A percentile compares a stretch with the other conserved stretches of the same genome.
phyloP scores from a whole-genome alignment of 2,888 invertebrate species.

The Diadegma fenestrale region DNA sequence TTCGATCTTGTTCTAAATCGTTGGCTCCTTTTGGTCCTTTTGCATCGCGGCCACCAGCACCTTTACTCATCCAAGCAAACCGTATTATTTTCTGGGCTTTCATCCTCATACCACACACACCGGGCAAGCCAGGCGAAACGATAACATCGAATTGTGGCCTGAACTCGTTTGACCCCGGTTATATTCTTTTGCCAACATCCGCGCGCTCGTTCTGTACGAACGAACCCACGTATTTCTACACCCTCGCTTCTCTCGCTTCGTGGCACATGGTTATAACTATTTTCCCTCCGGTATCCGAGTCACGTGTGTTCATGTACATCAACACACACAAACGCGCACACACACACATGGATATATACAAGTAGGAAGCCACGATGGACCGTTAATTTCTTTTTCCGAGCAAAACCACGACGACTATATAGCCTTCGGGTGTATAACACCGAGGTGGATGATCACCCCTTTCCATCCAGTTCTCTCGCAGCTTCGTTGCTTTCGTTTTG shows the following conservation, averaged over 20 bases:
- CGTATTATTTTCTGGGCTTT: constrained; percentile 21
- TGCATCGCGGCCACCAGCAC: constrained; percentile 39
- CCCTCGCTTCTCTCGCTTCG: constrained; percentile 28
- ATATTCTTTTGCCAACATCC: constrained; percentile 59
- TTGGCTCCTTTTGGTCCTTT: constrained; percentile 38
- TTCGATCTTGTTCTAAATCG: constrained; percentile 3
- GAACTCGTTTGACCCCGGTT: constrained; percentile 61
- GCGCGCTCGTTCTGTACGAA: constrained; percentile 22
- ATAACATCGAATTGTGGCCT: constrained; percentile 65
- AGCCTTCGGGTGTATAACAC: constrained; percentile 37
- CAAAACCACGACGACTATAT: constrained; percentile 51
- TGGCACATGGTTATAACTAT: constrained; percentile 60
- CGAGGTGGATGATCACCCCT: constrained; percentile 49
- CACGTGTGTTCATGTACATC: neutral
- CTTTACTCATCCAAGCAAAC: constrained; percentile 43
- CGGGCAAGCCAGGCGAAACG: constrained; percentile 43
- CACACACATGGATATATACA: neutral
- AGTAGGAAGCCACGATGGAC: constrained; percentile 49
- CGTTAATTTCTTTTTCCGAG: constrained; percentile 64
- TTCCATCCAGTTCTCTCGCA: constrained; percentile 44
- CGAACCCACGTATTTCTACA: constrained; percentile 36
- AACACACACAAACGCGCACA: constrained; percentile 3
- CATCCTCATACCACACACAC: constrained; percentile 28
- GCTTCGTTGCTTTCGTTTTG: constrained; percentile 52
- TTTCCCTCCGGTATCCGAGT: constrained; percentile 45